Conservation (phyloP, 2,113 vertebrate genomes). For the Sylvilagus bachmani region DNA sequence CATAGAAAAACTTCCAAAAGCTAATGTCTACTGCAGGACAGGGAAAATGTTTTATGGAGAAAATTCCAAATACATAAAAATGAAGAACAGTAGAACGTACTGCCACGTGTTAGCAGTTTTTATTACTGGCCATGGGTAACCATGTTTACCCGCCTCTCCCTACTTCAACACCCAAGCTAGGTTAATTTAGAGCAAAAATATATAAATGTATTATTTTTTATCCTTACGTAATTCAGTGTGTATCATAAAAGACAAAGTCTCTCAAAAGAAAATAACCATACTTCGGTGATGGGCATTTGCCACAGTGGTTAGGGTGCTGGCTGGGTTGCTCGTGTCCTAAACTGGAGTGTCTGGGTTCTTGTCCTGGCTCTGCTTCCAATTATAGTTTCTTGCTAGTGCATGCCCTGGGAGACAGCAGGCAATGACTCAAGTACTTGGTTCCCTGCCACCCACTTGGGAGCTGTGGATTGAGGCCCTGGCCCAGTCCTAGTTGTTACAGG, state of each 20-base stretch:
- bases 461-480: too few relatives aligned
- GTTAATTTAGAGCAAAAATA: constrained; percentile 34
- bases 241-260: constrained; percentile 47
- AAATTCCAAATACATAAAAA: constrained; percentile 2
- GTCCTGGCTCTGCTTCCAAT: too few relatives aligned
- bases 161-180: not conserved
- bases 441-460: too few relatives aligned
- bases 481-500: too few relatives aligned
- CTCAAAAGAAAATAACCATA: constrained; percentile 14
- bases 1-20: constrained; percentile 26
- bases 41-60: not conserved
- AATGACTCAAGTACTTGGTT: too few relatives aligned
- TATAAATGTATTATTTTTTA: constrained; percentile 46
- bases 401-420: too few relatives aligned
- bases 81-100: not conserved
- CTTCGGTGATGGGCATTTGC: too few relatives aligned
- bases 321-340: too few relatives aligned
- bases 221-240: constrained; percentile 41
- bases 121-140: not conserved
- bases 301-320: too few relatives aligned
- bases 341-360: too few relatives aligned
- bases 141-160: not conserved
- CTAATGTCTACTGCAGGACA: not conserved
- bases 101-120: not conserved
- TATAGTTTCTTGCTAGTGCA: too few relatives aligned